Conservation (phyloP, 2,888 invertebrate genomes). For the Cephus runcator region DNA sequence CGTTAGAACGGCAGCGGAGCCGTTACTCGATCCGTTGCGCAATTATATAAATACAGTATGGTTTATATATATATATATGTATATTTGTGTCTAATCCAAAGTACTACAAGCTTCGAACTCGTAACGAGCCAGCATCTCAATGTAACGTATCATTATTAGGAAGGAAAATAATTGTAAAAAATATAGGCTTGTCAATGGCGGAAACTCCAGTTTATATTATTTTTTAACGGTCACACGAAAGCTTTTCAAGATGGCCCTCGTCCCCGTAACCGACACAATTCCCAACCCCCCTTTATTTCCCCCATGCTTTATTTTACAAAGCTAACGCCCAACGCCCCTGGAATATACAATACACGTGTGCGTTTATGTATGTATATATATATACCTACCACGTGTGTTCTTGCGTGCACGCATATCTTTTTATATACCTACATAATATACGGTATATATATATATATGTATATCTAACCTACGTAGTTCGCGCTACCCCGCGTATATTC, state of each 20-base stretch:
- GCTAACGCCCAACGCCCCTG: slow-evolving; percentile 3
- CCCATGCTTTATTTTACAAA: not conserved
- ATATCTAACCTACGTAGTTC: slow-evolving; percentile 5
- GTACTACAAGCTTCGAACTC: slow-evolving; percentile 1
- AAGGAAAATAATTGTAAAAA: not conserved
- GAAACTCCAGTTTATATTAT: not conserved
- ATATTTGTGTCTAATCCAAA: not conserved
- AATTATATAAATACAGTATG: not conserved
- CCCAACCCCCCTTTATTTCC: not conserved
- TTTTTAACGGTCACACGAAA: not conserved
- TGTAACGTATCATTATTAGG: not conserved
- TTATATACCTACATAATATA: not conserved
- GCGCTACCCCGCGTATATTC: slow-evolving; percentile 27
- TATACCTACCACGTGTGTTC: not conserved
- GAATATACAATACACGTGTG: not conserved
- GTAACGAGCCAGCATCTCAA: not conserved
- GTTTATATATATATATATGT: not conserved
- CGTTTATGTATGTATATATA: too few relatives aligned
- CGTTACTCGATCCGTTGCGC: not conserved
- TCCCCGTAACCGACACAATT: not conserved
- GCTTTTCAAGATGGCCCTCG: not conserved
- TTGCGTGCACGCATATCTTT: not conserved
- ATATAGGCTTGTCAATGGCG: not conserved
- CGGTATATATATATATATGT: not conserved
- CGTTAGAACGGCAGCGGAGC: not conserved